Evolutionary conservation across 2,113 vertebrate species (phyloP), one percentile per base, ranked within the genome.

Genomic region (Cephalopholis sonnerati): DNA sequence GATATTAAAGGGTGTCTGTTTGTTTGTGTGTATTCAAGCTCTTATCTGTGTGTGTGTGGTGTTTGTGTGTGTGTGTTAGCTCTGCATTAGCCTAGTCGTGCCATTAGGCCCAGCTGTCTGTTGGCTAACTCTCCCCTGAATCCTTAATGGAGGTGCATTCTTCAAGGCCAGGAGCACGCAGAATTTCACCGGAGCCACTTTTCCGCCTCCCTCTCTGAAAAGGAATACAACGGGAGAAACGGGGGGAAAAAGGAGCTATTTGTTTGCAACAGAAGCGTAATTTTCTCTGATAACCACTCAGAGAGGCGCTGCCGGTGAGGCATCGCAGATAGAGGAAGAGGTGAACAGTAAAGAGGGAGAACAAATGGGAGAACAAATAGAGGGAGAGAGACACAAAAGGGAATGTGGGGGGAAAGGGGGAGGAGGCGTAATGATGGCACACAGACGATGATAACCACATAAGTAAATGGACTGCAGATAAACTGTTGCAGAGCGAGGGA

Each of bases 81-180:
- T 22, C 46, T 13, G 74, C 81, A 67, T 86, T 73, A 82, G 83
- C 86, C 50, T 85, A n/a, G 44, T 62, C 22, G 10, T 88, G 68
- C 87, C 82, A 82, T 93, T 81, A 90, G 83, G 68, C 72, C 85
- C 86, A 90, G 67, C 85, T 90, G 89, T 87, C 81, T 82, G 86
- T 74, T 87, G 76, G 84, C 83, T 71, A 82, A 69, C 82, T 81
- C 84, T 68, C 76, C 66, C 66, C 68, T 84, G 90, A 89, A 91
- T 93, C 80, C 88, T 58, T 89, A 90, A 93, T 90, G 86, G 83
- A 90, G 72, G 70, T 51, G 64, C 87, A 59, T 89, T 90, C 84
- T 91, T 84, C 73, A 84, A 71, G 81, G 66, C 86, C 77, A 27
- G 61, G 61, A 87, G 69, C 55, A 27, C 48, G 55, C 44, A 18